Conservation (phyloP, 2,888 invertebrate species). For the Cheilosia pagana region DNA sequence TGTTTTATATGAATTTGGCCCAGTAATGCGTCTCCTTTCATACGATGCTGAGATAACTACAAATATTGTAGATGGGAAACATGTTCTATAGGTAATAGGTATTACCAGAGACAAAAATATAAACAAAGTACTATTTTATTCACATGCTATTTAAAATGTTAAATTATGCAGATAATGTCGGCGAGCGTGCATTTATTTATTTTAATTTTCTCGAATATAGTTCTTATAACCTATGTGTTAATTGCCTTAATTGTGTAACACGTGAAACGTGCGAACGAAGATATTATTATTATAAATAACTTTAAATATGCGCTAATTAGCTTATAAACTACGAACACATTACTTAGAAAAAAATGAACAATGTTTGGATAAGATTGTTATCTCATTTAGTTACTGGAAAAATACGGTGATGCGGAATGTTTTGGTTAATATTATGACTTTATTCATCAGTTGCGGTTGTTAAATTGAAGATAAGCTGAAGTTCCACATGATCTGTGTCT, state of each 20-base stretch:
- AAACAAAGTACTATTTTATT: background rate
- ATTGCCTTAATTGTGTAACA: background rate
- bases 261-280: conserved; percentile 9
- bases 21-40: too few species aligned
- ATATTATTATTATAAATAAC: conserved; percentile 10
- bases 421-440: conserved; percentile 2
- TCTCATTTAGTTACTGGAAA: conserved; percentile 7
- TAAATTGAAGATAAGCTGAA: too few species aligned
- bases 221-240: too few species aligned
- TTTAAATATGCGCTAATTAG: conserved; percentile 37
- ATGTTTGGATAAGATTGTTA: too few species aligned
- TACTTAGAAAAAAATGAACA: conserved; percentile 39
- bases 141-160: too few species aligned
- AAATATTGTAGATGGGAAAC: too few species aligned
- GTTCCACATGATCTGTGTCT: background rate
- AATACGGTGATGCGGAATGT: conserved; percentile 33
- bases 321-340: conserved; percentile 68
- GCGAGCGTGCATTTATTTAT: background rate
- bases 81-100: too few species aligned
- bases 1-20: too few species aligned
- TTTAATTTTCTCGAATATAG: too few species aligned
- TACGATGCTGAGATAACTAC: too few species aligned
- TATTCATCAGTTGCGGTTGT: too few species aligned
- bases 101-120: too few species aligned
- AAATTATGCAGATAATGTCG: background rate